Percentiles rank a stretch among this genome's conserved stretches.
Conservation (phyloP, 2,113 vertebrate species). For the Melanocharis versteri region DNA sequence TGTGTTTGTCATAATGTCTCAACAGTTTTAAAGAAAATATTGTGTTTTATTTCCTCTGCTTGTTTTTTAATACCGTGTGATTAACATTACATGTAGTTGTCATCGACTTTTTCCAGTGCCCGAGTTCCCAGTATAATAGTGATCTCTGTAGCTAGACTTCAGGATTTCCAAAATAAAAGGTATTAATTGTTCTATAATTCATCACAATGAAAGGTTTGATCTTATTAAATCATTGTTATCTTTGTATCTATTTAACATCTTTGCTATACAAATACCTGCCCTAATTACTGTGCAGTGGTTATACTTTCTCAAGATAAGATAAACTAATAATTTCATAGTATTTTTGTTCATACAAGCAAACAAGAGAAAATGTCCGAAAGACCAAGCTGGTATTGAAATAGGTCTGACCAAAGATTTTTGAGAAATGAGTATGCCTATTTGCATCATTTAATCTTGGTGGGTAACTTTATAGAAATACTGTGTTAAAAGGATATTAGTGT, state of each 20-base stretch:
- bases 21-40: not conserved
- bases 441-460: not conserved
- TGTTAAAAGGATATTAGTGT: not conserved
- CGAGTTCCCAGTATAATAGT: not conserved
- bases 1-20: not conserved
- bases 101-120: not conserved
- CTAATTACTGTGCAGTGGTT: not conserved
- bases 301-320: not conserved
- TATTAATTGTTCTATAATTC: not conserved
- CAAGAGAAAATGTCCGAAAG: not conserved
- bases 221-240: not conserved
- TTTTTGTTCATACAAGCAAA: not conserved
- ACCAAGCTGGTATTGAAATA: not conserved
- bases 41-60: not conserved
- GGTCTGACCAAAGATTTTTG: not conserved
- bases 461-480: not conserved
- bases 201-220: not conserved
- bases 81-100: not conserved
- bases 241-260: not conserved
- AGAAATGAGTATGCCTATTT: not conserved
- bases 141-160: not conserved
- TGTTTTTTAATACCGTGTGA: not conserved
- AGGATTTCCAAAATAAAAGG: not conserved
- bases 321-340: not conserved
- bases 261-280: not conserved